phyloP scores from a whole-genome alignment of 1,140 invertebrate species.

The Anthonomus grandis region DNA sequence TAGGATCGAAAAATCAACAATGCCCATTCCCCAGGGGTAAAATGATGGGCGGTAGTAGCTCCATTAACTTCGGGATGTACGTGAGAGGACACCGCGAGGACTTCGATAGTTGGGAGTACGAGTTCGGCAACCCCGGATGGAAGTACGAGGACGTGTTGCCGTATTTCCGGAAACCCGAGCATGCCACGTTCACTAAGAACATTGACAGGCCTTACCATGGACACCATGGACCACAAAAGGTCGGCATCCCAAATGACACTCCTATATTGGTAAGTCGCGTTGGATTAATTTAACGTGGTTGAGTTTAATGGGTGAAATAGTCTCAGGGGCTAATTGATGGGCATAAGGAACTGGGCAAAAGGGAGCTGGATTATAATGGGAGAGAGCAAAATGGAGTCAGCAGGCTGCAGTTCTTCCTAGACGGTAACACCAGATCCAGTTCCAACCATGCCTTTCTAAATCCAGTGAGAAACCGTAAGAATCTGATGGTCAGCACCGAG shows the following conservation, averaged over 20 bases:
- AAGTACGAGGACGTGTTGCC: slow-evolving; percentile 31
- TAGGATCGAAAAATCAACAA: slow-evolving; percentile 53
- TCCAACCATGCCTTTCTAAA: slow-evolving; percentile 55
- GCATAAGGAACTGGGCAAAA: slow-evolving; percentile 43
- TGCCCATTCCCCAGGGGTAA: slow-evolving; percentile 62
- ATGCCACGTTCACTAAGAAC: slow-evolving; percentile 37
- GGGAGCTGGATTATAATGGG: slow-evolving; percentile 61
- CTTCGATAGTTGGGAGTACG: slow-evolving; percentile 63
- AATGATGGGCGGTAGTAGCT: slow-evolving; percentile 70
- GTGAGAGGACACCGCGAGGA: slow-evolving; percentile 70
- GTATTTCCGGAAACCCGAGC: slow-evolving; percentile 36
- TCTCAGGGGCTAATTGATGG: slow-evolving; percentile 56
- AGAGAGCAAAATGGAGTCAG: slow-evolving; percentile 62
- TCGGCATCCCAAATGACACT: slow-evolving; percentile 11
- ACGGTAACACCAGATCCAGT: slow-evolving; percentile 53
- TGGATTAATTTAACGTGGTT: background rate
- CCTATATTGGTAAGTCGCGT: slow-evolving; percentile 13
- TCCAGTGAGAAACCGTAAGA: slow-evolving; percentile 53
- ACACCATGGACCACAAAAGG: slow-evolving; percentile 11
- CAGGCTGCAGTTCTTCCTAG: slow-evolving; percentile 63
- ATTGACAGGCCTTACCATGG: slow-evolving; percentile 21
- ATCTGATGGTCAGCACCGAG: slow-evolving; percentile 52
- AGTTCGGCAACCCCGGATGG: slow-evolving; percentile 59
- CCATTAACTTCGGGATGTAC: slow-evolving; percentile 87
- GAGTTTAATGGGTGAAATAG: background rate